These are phyloP conservation scores for Scytalopus superciliaris DNA, from an alignment of 2,113 vertebrate species.

Conservation along the genomic window DNA sequence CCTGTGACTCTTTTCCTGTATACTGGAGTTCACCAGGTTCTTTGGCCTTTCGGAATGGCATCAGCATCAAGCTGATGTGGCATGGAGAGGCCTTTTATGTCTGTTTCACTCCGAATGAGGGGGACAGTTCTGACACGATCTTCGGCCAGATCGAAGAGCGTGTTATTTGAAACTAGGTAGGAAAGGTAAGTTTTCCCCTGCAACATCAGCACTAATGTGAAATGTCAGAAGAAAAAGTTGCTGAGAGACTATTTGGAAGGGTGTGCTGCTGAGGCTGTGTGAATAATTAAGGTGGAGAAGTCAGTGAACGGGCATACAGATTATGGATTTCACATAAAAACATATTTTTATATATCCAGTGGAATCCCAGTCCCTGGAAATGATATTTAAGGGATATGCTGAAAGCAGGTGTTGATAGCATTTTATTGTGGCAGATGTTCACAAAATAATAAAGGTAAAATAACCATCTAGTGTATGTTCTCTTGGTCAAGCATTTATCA, in stretches of 20 bases:
- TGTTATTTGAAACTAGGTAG: neutral
- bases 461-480: neutral
- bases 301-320: neutral
- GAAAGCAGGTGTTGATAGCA: neutral
- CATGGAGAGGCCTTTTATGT: neutral
- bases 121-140: neutral
- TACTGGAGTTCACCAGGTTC: neutral
- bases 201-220: neutral
- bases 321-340: no score
- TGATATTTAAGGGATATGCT: neutral
- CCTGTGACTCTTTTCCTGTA: neutral
- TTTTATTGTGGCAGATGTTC: neutral
- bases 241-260: neutral
- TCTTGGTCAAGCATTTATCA: neutral
- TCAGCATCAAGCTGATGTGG: neutral
- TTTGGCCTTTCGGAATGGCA: neutral
- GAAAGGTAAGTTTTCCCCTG: neutral
- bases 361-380: neutral
- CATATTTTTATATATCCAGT: neutral
- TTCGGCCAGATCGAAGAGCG: neutral
- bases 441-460: neutral
- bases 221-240: neutral
- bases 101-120: rapidly evolving
- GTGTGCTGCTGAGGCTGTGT: neutral
- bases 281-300: neutral